phyloP scores from a whole-genome alignment of 2,113 vertebrate genomes.

The Thermophis baileyi region DNA sequence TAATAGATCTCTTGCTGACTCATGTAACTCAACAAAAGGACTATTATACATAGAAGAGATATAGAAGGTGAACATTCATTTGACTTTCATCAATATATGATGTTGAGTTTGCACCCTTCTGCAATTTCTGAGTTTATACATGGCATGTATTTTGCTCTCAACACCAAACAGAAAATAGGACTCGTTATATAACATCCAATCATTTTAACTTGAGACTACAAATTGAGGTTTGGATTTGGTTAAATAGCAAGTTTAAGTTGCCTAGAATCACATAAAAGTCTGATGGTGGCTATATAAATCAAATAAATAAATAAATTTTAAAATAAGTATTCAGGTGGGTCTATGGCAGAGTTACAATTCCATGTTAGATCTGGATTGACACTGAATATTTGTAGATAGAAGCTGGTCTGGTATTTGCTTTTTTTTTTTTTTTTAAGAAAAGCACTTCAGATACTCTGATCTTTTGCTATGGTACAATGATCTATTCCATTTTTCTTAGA shows the following conservation, averaged over 20 bases:
- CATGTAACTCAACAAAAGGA: neutral
- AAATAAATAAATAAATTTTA: neutral
- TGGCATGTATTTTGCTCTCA: neutral
- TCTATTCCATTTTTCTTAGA: constrained; percentile 48
- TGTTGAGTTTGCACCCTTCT: neutral
- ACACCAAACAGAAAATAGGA: constrained; percentile 16
- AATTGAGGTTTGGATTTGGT: accelerated
- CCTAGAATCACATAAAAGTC: neutral
- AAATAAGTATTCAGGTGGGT: constrained; percentile 31
- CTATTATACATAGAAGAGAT: neutral
- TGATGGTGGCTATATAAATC: neutral
- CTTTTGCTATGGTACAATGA: constrained; percentile 52
- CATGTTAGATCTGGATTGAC: neutral
- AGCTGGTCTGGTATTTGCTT: constrained; percentile 10
- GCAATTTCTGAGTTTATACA: neutral
- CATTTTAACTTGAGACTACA: constrained; percentile 26
- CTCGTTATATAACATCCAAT: constrained; percentile 20
- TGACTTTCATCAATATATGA: neutral
- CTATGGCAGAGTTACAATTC: neutral
- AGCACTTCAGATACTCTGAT: constrained; percentile 47
- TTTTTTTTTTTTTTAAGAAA: neutral
- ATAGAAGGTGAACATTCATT: neutral
- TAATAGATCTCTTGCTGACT: neutral
- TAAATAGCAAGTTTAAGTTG: neutral
- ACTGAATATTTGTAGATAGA: constrained; percentile 19